Base-by-base conservation (phyloP, 35 echinoderm and acorn worm genomes). In the Heliocidaris tuberculata region DNA sequence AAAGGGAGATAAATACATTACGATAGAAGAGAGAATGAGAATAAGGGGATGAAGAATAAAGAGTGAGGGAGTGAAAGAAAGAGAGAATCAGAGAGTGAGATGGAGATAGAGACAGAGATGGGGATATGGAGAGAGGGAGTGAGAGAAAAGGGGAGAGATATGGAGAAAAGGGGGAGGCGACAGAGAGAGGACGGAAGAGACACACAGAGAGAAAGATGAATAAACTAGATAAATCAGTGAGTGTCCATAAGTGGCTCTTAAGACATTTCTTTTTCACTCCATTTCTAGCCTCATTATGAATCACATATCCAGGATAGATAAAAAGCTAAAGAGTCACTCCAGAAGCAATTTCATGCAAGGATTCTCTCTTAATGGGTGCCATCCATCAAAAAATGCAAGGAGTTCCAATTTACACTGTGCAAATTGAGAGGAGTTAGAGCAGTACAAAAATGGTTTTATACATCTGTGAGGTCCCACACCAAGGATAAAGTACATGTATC, bases 271-370 rank as follows among this genome's bases (percentile, higher is more conserved):
- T n/a, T 78, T 78, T 78, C 65, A 24, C n/a, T 78, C 65, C 27
- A n/a, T 78, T 78, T n/a, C 2, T 78, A 78, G 19, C 0, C 65
- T 78, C 65, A 78, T 78, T 78, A 78, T 6, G 65, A 27, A 78
- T 78, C 27, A 5, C 65, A 78, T 78, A 78, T 78, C 65, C 27
- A 78, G 65, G 65, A 17, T 78, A 78, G 65, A 78, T 78, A 78
- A 78, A 42, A 78, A 78, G 17, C 65, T 78, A 78, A 56, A 78
- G 65, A 78, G 65, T 78, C 65, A 78, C 65, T 78, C 65, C 65
- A 19, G 27, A 78, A 78, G 65, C 21, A 78, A 78, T 78, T 78
- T 78, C 65, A 78, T n/a, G 65, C 65, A 78, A 78, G 65, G 65
- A 78, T 78, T 78, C 65, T 78, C 27, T 8, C 27, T 78, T 78